Base-by-base conservation (phyloP, 2,797 vertebrate genomes). In the Gymnothorax reevesii region DNA sequence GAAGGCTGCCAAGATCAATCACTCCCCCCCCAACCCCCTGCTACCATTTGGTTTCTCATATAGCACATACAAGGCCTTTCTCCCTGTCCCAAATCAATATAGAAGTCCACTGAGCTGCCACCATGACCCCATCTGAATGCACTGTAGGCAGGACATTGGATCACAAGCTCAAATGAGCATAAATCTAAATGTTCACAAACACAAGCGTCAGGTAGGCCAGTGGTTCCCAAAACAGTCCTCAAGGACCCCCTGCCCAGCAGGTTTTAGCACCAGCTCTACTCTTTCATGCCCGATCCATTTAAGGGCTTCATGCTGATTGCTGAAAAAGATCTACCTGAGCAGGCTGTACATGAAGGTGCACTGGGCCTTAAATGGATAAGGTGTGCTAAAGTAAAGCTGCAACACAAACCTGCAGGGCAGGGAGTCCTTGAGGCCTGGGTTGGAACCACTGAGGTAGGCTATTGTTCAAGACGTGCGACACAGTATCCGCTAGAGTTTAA, bases 61-160 rank as follows among this genome's bases (percentile, higher is more conserved):
- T 87, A 80, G 86, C 82, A 71, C 57, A 57, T 88, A n/a, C 89
- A 88, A 91, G 91, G 89, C 89, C 90, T 92, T 83, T 87, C 83
- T 84, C 80, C 7, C 85, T 73, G 86, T 62, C 87, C 27, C 88
- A 83, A 85, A 89, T 55, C 86, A 86, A 64, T 90, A 94, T 91
- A 92, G 93, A 90, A 77, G 69, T 33, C 6, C 33, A 0, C 13
- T 22, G 13, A 4, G 89, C 85, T 66, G 83, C 84, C 86, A 15
- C 20, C 25, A 13, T 17, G 75, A 5, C 83, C 59, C 57, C 59
- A 10, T 64, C 83, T 49, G 59, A 10, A 33, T 27, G 27, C 17
- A 33, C 55, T 20, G 59, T 20, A 25, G 25, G n/a, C 59, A 42
- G 59, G 9, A 84, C 83, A 49, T 20, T 20, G 22, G 42, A 49